Base-by-base conservation (phyloP, 1,140 invertebrate genomes). In the Dreissena polymorpha region DNA sequence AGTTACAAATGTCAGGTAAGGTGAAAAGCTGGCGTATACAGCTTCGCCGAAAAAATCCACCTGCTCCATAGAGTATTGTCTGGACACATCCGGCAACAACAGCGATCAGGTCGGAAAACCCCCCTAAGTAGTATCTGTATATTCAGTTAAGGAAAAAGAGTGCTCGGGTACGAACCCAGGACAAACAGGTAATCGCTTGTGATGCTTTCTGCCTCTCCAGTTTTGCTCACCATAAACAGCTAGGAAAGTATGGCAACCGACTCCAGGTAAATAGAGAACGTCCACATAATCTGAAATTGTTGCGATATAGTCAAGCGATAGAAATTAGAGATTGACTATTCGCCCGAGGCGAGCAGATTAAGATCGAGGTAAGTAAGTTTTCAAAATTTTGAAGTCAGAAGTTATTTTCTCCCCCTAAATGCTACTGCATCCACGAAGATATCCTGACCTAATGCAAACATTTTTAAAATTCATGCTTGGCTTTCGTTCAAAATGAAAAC, bases 111-210 rank as follows among this genome's bases (percentile, higher is more conserved):
- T 99, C 98, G 90, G 97, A 98, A 93, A 98, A 97, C 73, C 95
- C 95, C 92, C 99, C 98, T 68, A 95, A 95, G 91, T 98, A 97
- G 83, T 92, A 93, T 90, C 99, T 97, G 93, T 99, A 99, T 29
- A 99, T 95, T 99, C 99, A 99, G 94, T 99, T 99, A 49, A 99
- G 93, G 88, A 99, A 95, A 94, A 99, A 99, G 0, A 99, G 95
- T 53, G 94, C 97, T 92, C 99, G 95, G n/a, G 93, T 99, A 99
- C 0, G 97, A 97, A 27, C 99, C 99, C 55, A 99, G 94, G 67
- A 98, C 98, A 94, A 99, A 99, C 63, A 99, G 93, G 92, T 99
- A 99, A 94, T 99, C 99, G 83, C 98, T 99, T 60, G 99, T 99
- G 92, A 99, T 99, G 88, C 98, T 99, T 92, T 99, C 99, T 10